Percentiles rank a stretch among this genome's conserved stretches.
phyloP scores from a whole-genome alignment of 2,797 vertebrate genomes.

The Hyperoplus lanceolatus region DNA sequence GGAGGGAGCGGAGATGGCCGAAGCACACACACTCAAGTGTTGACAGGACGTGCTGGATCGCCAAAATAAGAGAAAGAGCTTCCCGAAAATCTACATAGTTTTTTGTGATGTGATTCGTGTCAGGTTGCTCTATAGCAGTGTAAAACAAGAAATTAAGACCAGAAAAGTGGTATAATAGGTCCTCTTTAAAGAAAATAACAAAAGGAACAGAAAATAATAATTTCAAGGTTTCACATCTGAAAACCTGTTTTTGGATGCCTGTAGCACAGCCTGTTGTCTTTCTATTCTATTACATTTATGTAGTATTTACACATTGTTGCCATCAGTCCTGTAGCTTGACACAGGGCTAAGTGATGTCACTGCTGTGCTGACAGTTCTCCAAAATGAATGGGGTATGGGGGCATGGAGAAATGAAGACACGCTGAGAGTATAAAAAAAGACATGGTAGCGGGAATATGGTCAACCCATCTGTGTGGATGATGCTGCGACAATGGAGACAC shows the following conservation, averaged over 20 bases:
- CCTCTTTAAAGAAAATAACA: conserved; percentile 14
- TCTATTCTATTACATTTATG: conserved; percentile 56
- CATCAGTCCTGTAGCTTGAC: conserved; percentile 57
- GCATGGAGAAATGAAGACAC: conserved; percentile 38
- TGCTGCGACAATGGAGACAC: conserved; percentile 36
- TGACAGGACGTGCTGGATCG: no score
- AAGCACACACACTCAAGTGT: no score
- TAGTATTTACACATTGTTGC: conserved; percentile 60
- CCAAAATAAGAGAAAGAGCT: no score
- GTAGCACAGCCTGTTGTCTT: conserved; percentile 20
- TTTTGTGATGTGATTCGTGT: no score
- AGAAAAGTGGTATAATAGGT: no score
- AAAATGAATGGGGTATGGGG: conserved; percentile 41
- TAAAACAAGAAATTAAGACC: no score
- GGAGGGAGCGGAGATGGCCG: no score
- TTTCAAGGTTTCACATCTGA: conserved; percentile 13
- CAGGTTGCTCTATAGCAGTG: no score
- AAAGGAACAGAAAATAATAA: not conserved
- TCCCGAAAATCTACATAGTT: no score
- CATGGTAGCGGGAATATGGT: conserved; percentile 41
- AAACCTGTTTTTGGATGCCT: conserved; percentile 39
- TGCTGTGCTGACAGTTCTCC: conserved; percentile 62
- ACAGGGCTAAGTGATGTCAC: conserved; percentile 60
- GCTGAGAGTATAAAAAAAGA: conserved; percentile 48
- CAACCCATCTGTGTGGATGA: conserved; percentile 60